Percentiles rank a stretch among this genome's conserved stretches.
phyloP scores from a whole-genome alignment of 2,113 vertebrate genomes.

The Rattus norvegicus region DNA sequence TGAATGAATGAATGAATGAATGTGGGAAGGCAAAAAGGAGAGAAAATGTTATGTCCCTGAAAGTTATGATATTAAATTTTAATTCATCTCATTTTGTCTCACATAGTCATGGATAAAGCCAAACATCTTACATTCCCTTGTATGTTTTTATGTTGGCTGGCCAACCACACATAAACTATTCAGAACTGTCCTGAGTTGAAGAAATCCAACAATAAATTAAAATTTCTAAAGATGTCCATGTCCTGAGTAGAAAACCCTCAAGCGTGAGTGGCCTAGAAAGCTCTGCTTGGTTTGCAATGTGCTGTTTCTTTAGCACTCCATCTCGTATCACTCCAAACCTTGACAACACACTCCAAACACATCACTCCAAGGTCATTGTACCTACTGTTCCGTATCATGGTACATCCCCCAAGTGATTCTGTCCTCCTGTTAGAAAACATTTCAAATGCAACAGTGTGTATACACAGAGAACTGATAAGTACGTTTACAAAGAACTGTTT shows the following conservation, averaged over 20 bases:
- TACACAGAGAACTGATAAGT: slow-evolving; percentile 40
- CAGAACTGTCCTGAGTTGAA: slow-evolving; percentile 12
- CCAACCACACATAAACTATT: slow-evolving; percentile 16
- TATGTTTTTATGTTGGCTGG: neutral
- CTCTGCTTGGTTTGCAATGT: neutral
- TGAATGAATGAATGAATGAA: too few species aligned
- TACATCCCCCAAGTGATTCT: slow-evolving; percentile 29
- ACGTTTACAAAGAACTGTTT: slow-evolving; percentile 9
- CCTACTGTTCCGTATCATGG: slow-evolving; percentile 17
- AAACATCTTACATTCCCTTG: slow-evolving; percentile 23
- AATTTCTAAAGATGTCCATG: neutral
- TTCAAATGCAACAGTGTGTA: slow-evolving; percentile 44
- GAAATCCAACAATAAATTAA: neutral
- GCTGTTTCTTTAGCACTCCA: neutral
- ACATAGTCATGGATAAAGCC: neutral
- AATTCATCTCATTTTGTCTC: neutral
- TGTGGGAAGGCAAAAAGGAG: too few species aligned
- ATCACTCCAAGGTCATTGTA: neutral
- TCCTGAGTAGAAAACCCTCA: neutral
- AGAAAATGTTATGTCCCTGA: neutral
- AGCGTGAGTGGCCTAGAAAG: neutral
- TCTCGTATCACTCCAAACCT: neutral
- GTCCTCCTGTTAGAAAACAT: slow-evolving; percentile 18
- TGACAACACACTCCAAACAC: neutral
- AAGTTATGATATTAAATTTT: neutral